Evolutionary conservation across 2,113 vertebrate genomes (phyloP).

Genomic region (Proterorhinus semilunaris): DNA sequence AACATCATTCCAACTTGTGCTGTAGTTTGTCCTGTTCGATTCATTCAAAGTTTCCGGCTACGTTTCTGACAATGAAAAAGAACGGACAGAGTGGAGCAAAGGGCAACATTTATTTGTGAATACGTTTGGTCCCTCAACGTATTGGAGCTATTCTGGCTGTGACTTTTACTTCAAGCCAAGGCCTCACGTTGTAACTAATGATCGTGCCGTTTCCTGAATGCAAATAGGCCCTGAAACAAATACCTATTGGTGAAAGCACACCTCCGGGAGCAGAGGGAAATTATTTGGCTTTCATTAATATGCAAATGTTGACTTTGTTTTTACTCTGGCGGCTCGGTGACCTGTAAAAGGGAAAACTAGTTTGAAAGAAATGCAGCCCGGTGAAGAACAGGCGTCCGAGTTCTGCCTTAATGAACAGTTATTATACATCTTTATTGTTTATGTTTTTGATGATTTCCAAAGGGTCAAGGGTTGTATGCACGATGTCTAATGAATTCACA

Average conservation of each 20-base stretch:
- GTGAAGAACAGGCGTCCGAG: slow-evolving; percentile 11
- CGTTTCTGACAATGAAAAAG: slow-evolving; percentile 5
- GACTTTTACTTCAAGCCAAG: slow-evolving; percentile 44
- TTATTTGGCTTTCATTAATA: slow-evolving; percentile 54
- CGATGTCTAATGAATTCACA: not conserved
- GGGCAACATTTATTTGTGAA: slow-evolving; percentile 23
- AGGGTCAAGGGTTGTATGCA: not conserved
- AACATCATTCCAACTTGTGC: no score
- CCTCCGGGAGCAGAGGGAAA: slow-evolving; percentile 40
- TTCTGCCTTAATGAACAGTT: not conserved
- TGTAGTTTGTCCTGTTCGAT: not conserved
- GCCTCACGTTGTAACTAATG: slow-evolving; percentile 40
- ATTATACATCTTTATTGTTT: not conserved
- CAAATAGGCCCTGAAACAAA: slow-evolving; percentile 49
- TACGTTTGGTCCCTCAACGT: not conserved
- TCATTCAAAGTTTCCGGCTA: slow-evolving; percentile 9
- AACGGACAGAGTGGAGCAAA: slow-evolving; percentile 29
- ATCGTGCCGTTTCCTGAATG: slow-evolving; percentile 49
- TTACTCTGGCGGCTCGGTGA: slow-evolving; percentile 34
- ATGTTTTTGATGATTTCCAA: not conserved
- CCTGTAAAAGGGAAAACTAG: slow-evolving; percentile 27
- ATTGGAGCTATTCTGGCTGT: not conserved
- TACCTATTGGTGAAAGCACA: slow-evolving; percentile 30
- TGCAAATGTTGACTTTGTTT: slow-evolving; percentile 57
- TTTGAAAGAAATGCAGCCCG: slow-evolving; percentile 18